phyloP scores from a whole-genome alignment of 1,140 invertebrate genomes.

The Uloborus diversus region DNA sequence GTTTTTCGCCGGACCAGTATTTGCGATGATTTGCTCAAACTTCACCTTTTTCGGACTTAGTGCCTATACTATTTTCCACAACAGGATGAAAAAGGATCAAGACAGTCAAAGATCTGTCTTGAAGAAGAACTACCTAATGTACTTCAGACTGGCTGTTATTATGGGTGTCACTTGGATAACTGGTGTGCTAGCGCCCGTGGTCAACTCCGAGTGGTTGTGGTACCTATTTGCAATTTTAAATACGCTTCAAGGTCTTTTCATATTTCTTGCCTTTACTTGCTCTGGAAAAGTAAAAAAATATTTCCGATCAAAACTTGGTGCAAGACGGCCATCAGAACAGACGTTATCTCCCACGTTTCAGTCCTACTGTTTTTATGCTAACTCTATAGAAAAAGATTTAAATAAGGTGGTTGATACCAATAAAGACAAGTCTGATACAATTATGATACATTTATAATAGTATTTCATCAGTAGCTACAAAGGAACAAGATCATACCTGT shows the following conservation, averaged over 20 bases:
- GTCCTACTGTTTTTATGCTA: constrained; percentile 30
- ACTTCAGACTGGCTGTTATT: constrained; percentile 68
- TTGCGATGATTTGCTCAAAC: constrained; percentile 67
- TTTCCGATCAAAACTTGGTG: neutral
- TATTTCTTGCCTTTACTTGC: constrained; percentile 71
- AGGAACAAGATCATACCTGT: no score
- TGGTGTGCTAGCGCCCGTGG: constrained; percentile 66
- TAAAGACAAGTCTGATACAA: constrained; percentile 11
- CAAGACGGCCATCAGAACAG: neutral
- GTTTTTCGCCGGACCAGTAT: constrained; percentile 70
- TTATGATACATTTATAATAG: constrained; percentile 2
- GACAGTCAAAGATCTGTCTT: constrained; percentile 55
- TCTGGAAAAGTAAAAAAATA: constrained; percentile 28
- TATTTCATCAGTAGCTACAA: no score
- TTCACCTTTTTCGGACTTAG: constrained; percentile 69
- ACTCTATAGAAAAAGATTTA: constrained; percentile 31
- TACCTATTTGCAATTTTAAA: constrained; percentile 71
- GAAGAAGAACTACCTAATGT: constrained; percentile 68
- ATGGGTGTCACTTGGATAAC: constrained; percentile 69
- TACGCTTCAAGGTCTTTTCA: constrained; percentile 71
- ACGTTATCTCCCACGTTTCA: constrained; percentile 5
- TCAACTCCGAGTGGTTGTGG: constrained; percentile 61
- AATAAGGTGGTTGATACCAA: constrained; percentile 3
- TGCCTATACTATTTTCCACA: constrained; percentile 66
- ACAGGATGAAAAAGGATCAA: constrained; percentile 63